Conservation (phyloP, 64 coral and sea anemone species). For the Porites lutea region DNA sequence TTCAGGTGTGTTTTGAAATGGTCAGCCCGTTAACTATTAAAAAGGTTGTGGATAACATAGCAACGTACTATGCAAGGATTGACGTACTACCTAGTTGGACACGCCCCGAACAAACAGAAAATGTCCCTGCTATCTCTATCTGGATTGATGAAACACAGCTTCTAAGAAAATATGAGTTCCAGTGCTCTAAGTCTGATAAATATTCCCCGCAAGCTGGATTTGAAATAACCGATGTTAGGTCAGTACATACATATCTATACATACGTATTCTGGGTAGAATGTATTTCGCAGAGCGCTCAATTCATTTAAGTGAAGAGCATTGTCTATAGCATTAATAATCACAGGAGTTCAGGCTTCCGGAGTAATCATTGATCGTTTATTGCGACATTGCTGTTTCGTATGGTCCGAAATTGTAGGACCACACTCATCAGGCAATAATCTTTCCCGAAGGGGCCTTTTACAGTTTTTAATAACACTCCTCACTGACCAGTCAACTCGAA, state of each 20-base stretch:
- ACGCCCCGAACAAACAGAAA: slow-evolving; percentile 45
- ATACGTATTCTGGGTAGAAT: not conserved
- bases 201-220: slow-evolving; percentile 68
- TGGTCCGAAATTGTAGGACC: too few species aligned
- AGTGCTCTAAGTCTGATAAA: slow-evolving; percentile 64
- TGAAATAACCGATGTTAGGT: slow-evolving; percentile 73
- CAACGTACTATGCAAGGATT: slow-evolving; percentile 81
- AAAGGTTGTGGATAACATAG: slow-evolving; percentile 81
- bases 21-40: slow-evolving; percentile 75
- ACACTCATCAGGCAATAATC: too few species aligned
- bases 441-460: too few species aligned
- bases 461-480: too few species aligned
- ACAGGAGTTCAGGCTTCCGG: too few species aligned
- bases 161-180: slow-evolving; percentile 87
- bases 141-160: slow-evolving; percentile 59
- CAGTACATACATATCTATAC: not conserved
- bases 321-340: too few species aligned
- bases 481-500: too few species aligned
- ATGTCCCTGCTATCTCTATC: slow-evolving; percentile 74
- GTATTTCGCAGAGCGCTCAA: too few species aligned
- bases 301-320: too few species aligned
- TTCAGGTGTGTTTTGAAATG: slow-evolving; percentile 82
- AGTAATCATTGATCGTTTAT: too few species aligned
- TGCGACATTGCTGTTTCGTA: too few species aligned
- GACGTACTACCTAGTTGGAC: slow-evolving; percentile 63